Base-by-base conservation (phyloP, 2,113 vertebrate genomes). In the Holacanthus passer region DNA sequence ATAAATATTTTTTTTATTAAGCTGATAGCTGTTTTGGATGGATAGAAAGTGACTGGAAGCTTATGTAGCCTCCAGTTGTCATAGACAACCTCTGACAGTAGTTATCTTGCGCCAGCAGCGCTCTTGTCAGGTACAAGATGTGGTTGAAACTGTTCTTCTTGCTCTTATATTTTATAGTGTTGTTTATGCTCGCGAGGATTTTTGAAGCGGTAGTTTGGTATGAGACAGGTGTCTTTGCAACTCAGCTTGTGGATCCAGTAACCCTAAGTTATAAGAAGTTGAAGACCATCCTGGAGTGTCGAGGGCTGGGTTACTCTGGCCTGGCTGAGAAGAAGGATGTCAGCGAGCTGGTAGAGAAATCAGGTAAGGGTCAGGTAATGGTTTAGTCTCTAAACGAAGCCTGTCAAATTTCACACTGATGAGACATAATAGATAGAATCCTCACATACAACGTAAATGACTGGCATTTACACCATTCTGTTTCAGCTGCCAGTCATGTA, bases 201-300 rank as follows among this genome's bases (percentile, higher is more conserved):
- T 97, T 99, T 55, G 98, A 99, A 90, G 97, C 98, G 64, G 94
- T 98, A 27, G 96, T 97, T 48, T 99, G 98, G 98, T 99, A 98
- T 68, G 97, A 99, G 92, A 98, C 97, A 0, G 98, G 98, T 8
- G 95, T 97, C 86, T 96, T 99, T 37, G 97, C 97, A 77, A 97
- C 96, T 13, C 97, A 98, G 95, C 92, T 99, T 56, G 97, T 98
- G 88, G 98, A 99, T 72, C 98, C 98, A 0, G 97, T 99, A 29
- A 96, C 97, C 0, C 89, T 99, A 79, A 99, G 97, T 84, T 98
- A 98, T 81, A 96, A 95, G 85, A 97, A 97, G 93, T 93, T 99
- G 73, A 97, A 96, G 86, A 98, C 96, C 78, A 97, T 99, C 78
- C 91, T 99, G 91, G 97, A 99, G 94, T 96, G 97, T 81, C 95